Percentiles rank a stretch among this genome's conserved stretches.
Evolutionary conservation across 2,888 invertebrate species (phyloP).

Genomic region (Lasioglossum morio): DNA sequence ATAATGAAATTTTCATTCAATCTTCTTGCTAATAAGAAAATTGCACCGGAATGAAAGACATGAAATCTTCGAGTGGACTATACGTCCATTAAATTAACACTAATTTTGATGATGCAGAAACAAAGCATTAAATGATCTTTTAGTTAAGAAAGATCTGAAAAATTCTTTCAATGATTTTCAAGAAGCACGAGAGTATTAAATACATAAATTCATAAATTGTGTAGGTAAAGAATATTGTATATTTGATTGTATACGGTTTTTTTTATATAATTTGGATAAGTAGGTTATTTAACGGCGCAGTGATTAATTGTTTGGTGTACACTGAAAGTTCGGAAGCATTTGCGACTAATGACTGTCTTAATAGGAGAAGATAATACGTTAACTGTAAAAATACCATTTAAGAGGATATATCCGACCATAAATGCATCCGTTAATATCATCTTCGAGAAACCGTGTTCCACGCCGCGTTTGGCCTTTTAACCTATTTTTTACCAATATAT

Average conservation of each 20-base stretch:
- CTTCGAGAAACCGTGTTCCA: background rate
- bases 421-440: constrained; percentile 6
- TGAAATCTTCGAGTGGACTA: background rate
- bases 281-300: background rate
- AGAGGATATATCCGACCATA: background rate
- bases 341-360: background rate
- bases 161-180: constrained; percentile 1
- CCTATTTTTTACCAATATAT: constrained; percentile 32
- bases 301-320: background rate
- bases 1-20: background rate
- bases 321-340: background rate
- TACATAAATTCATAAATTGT: background rate
- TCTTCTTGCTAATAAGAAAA: background rate
- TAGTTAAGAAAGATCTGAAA: no score
- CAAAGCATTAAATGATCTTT: background rate
- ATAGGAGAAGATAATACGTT: background rate
- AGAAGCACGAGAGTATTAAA: background rate
- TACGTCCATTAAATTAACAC: background rate
- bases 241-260: background rate
- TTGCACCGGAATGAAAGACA: background rate
- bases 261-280: background rate
- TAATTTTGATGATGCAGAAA: background rate
- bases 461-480: constrained; percentile 7
- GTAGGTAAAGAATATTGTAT: background rate
- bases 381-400: constrained; percentile 5